These are phyloP conservation scores for Psilopsiagon aymara DNA, from an alignment of 2,113 vertebrate genomes.

Conservation along the genomic window DNA sequence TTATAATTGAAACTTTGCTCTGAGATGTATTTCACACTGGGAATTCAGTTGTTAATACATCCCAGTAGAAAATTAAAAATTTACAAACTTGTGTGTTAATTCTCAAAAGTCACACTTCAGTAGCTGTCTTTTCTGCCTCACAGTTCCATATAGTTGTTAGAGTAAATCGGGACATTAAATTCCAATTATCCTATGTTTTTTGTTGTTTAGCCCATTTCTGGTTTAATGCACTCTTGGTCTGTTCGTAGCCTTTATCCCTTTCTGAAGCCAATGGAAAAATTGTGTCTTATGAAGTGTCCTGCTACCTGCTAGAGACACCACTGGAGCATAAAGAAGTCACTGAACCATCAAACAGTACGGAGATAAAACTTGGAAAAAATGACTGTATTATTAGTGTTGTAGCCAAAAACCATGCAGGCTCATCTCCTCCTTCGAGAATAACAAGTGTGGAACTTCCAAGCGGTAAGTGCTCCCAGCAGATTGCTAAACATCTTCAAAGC, in stretches of 20 bases:
- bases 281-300: slow-evolving; percentile 73
- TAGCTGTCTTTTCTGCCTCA: background rate
- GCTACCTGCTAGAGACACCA: slow-evolving; percentile 25
- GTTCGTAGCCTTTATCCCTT: slow-evolving; percentile 66
- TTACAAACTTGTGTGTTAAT: background rate
- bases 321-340: slow-evolving; percentile 32
- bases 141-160: background rate
- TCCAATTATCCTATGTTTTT: background rate
- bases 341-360: slow-evolving; percentile 64
- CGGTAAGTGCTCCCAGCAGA: slow-evolving; percentile 57
- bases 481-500: background rate
- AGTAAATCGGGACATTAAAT: background rate
- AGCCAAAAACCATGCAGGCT: slow-evolving; percentile 74
- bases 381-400: slow-evolving; percentile 74
- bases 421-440: slow-evolving; percentile 75
- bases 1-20: background rate
- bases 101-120: background rate
- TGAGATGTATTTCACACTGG: background rate
- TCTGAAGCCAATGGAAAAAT: slow-evolving; percentile 78
- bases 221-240: background rate
- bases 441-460: slow-evolving; percentile 71
- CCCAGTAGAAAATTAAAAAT: background rate
- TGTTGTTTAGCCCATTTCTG: background rate
- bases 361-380: slow-evolving; percentile 61
- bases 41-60: background rate